Base-by-base conservation (phyloP, 2,797 vertebrate genomes). In the Argya squamiceps region DNA sequence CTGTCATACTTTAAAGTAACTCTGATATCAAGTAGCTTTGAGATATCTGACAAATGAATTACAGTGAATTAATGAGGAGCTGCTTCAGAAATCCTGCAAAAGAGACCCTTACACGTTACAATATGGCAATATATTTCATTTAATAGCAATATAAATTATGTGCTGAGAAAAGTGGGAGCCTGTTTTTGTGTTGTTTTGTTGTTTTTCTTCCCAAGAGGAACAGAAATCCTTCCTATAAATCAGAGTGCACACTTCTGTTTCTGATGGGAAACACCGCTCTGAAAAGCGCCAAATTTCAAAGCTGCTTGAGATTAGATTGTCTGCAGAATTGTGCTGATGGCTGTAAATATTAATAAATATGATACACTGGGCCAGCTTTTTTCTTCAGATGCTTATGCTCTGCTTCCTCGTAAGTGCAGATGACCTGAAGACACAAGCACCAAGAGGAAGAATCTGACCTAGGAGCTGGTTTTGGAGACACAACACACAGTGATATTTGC, bases 1-100 rank as follows among this genome's bases (percentile, higher is more conserved):
- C 93, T 84, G 89, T 96, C 95, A 96, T 96, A 97, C 93, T 90
- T 97, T 73, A 82, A 92, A 92, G 91, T 75, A 91, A 94, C 89
- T 96, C 86, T 10, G 58, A 88, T 97, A 97, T 83, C 74, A 71
- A 94, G 76, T 96, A 65, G 70, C 95, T 96, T 84, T 84, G 74
- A 94, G 92, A 92, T 95, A 96, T 84, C 68, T 77, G 82, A 95
- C 89, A 70, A 91, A 84, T 44, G 43, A 89, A 92, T 79, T 91
- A 74, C 29, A 1, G 82, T 49, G 60, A 84, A 92, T 95, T 96
- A 98, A 96, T 89, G 89, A 96, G 92, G 8, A 89, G 18, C 36
- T 9, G 6, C 74, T 92, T 78, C 67, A 89, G 82, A 94, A 93
- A 95, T 88, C 41, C 59, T 92, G 52, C 55, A 84, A 88, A 96